Evolutionary conservation across 2,797 vertebrate species (phyloP), one percentile per base, ranked within the genome.

Genomic region (Eulemur albifrons): DNA sequence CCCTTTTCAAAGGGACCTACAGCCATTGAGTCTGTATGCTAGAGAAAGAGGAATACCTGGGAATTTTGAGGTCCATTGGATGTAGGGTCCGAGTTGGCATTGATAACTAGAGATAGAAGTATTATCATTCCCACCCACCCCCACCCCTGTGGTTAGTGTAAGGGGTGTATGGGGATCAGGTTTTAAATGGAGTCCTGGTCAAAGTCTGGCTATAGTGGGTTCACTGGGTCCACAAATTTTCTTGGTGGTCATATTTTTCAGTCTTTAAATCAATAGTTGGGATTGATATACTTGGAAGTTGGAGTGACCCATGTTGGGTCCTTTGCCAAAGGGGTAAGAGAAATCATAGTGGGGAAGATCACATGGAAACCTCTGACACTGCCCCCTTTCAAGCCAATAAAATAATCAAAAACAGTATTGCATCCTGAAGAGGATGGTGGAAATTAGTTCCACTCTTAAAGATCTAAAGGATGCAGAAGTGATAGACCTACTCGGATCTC

Each of bases 391-490:
- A 30, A 69, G 72, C 32, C 72, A 69, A 69, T 15, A 77, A 57
- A 67, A 85, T 76, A 73, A 59, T 87, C 6, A 54, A 57, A 27
- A 67, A 57, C 11, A 73, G n/a, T 30, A 21, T 9, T 72, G 27
- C 14, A 35, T 67, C 30, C 48, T 48, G 10, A 54, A 59, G 45
- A 76, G 72, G 21, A 67, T 76, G 45, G 15, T n/a, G 15, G 59
- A 85, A 35, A 45, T 67, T 45, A 52, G 15, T 67, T 52, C 48
- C 7, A 35, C 18, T 54, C 15, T 86, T 69, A 77, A 93, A 77
- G 82, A 86, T 67, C 63, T 67, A 86, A 57, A 93, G 50, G 23
- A 59, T 79, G 23, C 17, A 77, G 91, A 85, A 67, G 18, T 86
- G 82, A 20, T 85, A 21, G 57, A 1, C 17, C 23, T 76, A 7